phyloP scores from a whole-genome alignment of 2,888 invertebrate genomes.

The Busseola fusca region DNA sequence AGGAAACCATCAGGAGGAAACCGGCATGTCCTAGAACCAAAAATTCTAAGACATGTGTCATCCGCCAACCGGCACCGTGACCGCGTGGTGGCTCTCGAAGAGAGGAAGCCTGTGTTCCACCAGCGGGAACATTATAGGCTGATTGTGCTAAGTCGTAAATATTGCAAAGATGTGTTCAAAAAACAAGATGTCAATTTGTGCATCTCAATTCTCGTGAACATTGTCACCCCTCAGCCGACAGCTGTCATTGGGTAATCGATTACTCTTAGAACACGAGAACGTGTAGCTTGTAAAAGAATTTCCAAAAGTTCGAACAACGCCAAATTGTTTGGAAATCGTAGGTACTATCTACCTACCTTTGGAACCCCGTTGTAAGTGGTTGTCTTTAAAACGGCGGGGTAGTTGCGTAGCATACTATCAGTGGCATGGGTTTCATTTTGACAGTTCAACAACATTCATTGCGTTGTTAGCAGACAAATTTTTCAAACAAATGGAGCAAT shows the following conservation, averaged over 20 bases:
- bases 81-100: background rate
- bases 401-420: too few species aligned
- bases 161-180: background rate
- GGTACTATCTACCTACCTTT: background rate
- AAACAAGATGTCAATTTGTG: background rate
- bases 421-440: too few species aligned
- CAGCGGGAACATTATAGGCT: background rate
- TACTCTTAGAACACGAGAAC: slow-evolving; percentile 19
- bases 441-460: too few species aligned
- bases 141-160: background rate
- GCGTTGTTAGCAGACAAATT: too few species aligned
- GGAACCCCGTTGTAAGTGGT: background rate
- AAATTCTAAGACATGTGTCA: background rate
- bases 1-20: background rate
- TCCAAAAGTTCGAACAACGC: background rate
- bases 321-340: slow-evolving; percentile 7
- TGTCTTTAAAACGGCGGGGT: background rate
- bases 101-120: background rate
- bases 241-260: slow-evolving; percentile 49
- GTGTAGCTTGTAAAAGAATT: background rate
- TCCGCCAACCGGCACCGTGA: background rate
- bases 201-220: slow-evolving; percentile 13
- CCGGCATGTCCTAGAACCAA: background rate
- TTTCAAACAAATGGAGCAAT: too few species aligned
- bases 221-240: slow-evolving; percentile 36